Conservation (phyloP, 2,113 vertebrate species). For the Lipophrys pholis region DNA sequence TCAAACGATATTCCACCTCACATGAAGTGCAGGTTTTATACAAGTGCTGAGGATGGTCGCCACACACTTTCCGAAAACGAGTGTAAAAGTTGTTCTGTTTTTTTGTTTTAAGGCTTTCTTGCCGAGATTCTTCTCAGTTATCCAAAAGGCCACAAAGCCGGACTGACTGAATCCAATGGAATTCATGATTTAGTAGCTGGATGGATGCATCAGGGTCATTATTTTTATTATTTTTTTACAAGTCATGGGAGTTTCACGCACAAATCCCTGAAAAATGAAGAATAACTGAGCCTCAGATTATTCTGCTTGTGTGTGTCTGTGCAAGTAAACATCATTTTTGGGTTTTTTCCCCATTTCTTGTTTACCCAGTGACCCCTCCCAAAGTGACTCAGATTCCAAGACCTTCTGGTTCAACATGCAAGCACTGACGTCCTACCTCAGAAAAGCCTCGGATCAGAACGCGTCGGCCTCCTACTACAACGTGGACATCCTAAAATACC, state of each 20-base stretch:
- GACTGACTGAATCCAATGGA: conserved; percentile 70
- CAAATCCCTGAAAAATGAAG: conserved; percentile 58
- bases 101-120: conserved; percentile 1
- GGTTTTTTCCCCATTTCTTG: conserved; percentile 41
- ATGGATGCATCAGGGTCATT: conserved; percentile 60
- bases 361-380: conserved; percentile 90
- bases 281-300: conserved; percentile 68
- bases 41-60: neutral
- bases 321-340: conserved; percentile 1
- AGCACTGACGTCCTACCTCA: conserved; percentile 96
- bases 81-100: conserved; percentile 16
- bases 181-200: conserved; percentile 75
- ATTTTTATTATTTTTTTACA: conserved; percentile 43
- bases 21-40: neutral
- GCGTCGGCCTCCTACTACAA: conserved; percentile 96
- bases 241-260: conserved; percentile 64
- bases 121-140: conserved; percentile 38
- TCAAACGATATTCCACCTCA: neutral
- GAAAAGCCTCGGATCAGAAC: conserved; percentile 94
- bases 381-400: conserved; percentile 91
- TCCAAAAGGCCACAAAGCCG: conserved; percentile 48
- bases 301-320: conserved; percentile 38
- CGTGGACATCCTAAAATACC: conserved; percentile 97
- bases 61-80: neutral
- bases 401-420: conserved; percentile 99